phyloP scores from a whole-genome alignment of 1,140 invertebrate genomes.

The Lordiphosa stackelbergi region DNA sequence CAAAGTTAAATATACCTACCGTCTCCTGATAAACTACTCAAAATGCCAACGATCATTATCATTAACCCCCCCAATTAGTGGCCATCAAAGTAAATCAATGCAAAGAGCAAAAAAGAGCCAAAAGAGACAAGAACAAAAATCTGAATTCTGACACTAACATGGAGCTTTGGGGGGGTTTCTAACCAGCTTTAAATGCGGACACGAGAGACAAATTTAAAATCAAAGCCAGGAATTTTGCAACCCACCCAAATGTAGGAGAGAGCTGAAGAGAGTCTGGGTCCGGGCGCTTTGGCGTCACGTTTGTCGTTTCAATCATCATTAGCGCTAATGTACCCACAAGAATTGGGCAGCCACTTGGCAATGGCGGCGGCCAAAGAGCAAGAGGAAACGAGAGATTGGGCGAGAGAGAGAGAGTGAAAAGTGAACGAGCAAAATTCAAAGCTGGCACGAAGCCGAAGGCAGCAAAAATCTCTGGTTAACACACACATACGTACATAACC shows the following conservation, averaged over 20 bases:
- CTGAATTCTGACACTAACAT: slow-evolving; percentile 3
- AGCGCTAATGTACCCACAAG: slow-evolving; percentile 77
- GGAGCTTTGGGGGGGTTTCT: slow-evolving; percentile 4
- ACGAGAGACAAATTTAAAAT: slow-evolving; percentile 62
- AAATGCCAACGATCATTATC: slow-evolving; percentile 65
- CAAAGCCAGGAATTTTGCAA: slow-evolving; percentile 54
- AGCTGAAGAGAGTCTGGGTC: slow-evolving; percentile 26
- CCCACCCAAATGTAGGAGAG: slow-evolving; percentile 1
- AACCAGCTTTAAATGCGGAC: slow-evolving; percentile 10
- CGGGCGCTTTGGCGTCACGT: slow-evolving; percentile 54
- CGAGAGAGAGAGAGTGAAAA: slow-evolving; percentile 13
- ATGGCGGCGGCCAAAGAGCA: slow-evolving; percentile 29
- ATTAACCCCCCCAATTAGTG: slow-evolving; percentile 43
- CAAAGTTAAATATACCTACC: slow-evolving; percentile 16
- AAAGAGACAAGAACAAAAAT: slow-evolving; percentile 14
- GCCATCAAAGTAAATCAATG: slow-evolving; percentile 65
- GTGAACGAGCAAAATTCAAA: slow-evolving; percentile 2
- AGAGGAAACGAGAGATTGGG: slow-evolving; percentile 19
- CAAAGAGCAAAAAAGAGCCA: slow-evolving; percentile 19
- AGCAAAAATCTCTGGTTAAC: neutral
- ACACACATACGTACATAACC: neutral
- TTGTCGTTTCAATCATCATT: slow-evolving; percentile 77
- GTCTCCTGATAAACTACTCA: slow-evolving; percentile 58
- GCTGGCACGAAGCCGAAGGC: slow-evolving; percentile 12
- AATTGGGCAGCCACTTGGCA: slow-evolving; percentile 70